A percentile compares a stretch with the other conserved stretches of the same genome.
These are phyloP conservation scores for Cryptotis parvus DNA, from an alignment of 2,113 vertebrate species.

Conservation along the genomic window DNA sequence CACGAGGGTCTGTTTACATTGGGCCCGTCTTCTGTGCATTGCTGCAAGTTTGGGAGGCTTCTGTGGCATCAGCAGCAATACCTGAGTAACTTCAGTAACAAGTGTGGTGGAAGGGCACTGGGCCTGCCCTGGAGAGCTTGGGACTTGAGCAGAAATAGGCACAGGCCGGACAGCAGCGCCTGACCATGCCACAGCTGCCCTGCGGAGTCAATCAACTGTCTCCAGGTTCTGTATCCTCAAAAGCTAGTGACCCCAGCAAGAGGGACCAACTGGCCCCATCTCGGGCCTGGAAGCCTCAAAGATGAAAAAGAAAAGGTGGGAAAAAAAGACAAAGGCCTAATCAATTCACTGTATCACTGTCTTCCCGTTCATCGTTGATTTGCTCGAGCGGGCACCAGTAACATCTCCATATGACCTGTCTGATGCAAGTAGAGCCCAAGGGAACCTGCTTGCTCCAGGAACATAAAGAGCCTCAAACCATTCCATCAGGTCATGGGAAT, in stretches of 20 bases:
- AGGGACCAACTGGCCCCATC: neutral
- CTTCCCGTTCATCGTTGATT: no score
- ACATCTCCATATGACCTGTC: no score
- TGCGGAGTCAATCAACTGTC: neutral
- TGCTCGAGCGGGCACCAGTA: no score
- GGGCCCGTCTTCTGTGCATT: neutral
- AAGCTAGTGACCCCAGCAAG: slow-evolving; percentile 7
- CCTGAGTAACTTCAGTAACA: slow-evolving; percentile 18
- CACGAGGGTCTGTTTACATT: neutral
- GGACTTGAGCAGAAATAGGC: neutral
- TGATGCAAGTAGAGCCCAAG: no score
- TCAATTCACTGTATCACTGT: no score
- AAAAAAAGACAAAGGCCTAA: neutral
- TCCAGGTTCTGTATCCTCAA: neutral
- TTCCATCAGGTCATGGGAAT: no score
- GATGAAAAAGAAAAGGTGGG: neutral
- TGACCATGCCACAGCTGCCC: neutral
- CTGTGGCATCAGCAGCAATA: neutral
- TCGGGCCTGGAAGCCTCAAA: neutral
- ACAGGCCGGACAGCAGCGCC: neutral
- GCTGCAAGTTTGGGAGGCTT: neutral
- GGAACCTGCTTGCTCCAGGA: no score
- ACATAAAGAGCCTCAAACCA: no score
- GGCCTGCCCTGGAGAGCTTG: neutral
- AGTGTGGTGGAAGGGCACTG: neutral